Conservation (phyloP, 2,888 invertebrate species). For the Hecatera dysodea region DNA sequence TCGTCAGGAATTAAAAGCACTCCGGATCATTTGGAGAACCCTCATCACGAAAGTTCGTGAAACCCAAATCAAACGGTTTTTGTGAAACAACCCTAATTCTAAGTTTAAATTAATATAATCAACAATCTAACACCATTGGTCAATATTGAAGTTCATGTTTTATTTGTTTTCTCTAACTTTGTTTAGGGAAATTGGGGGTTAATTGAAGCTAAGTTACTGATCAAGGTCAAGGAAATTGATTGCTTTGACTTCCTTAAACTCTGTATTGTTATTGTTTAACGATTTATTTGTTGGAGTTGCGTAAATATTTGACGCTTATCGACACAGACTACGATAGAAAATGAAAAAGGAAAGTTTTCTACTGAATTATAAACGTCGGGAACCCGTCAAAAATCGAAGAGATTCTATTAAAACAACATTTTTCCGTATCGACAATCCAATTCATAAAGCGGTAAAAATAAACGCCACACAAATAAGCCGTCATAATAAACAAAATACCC, state of each 20-base stretch:
- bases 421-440: slow-evolving; percentile 44
- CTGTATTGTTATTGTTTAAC: slow-evolving; percentile 8
- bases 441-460: slow-evolving; percentile 60
- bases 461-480: slow-evolving; percentile 49
- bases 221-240: slow-evolving; percentile 45
- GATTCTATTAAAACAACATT: slow-evolving; percentile 21
- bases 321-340: neutral
- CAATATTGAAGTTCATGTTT: slow-evolving; percentile 65
- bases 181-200: slow-evolving; percentile 23
- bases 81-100: slow-evolving; percentile 67
- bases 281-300: slow-evolving; percentile 1
- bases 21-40: slow-evolving; percentile 74
- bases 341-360: neutral
- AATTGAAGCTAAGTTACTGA: slow-evolving; percentile 19
- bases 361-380: neutral
- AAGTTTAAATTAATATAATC: slow-evolving; percentile 72
- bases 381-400: slow-evolving; percentile 13
- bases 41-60: slow-evolving; percentile 75
- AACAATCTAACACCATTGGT: slow-evolving; percentile 62
- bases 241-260: slow-evolving; percentile 3
- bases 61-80: slow-evolving; percentile 76
- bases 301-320: slow-evolving; percentile 2
- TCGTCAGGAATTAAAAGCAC: slow-evolving; percentile 75
- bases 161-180: slow-evolving; percentile 57
- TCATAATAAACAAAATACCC: slow-evolving; percentile 66